These are phyloP conservation scores for Apodemia duryi DNA, from an alignment of 2,888 invertebrate genomes.

Conservation along the genomic window DNA sequence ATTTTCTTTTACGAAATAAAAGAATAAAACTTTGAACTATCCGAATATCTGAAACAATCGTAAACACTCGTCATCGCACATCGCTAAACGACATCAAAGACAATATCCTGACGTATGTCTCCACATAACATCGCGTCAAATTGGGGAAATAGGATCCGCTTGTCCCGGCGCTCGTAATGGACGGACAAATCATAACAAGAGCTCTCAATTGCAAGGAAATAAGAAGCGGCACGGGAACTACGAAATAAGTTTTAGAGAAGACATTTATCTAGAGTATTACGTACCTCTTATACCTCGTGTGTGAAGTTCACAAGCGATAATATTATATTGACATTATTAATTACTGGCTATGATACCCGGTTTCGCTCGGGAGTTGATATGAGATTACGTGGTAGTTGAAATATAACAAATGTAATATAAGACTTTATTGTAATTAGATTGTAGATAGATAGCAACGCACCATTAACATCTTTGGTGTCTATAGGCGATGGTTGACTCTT, in stretches of 20 bases:
- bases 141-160: constrained; percentile 24
- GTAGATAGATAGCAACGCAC: no score
- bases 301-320: no score
- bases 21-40: not conserved
- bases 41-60: not conserved
- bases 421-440: no score
- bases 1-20: not conserved
- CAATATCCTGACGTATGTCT: constrained; percentile 11
- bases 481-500: no score
- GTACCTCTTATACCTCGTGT: not conserved
- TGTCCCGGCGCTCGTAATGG: constrained; percentile 21
- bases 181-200: constrained; percentile 22
- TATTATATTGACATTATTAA: no score
- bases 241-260: not conserved
- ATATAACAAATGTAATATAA: no score
- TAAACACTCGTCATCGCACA: not conserved
- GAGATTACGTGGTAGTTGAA: no score
- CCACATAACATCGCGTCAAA: not conserved
- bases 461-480: no score
- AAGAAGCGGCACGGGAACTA: constrained; percentile 18
- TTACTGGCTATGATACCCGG: no score
- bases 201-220: constrained; percentile 24
- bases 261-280: not conserved
- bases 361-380: no score
- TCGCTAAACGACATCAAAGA: constrained; percentile 6